Percentiles rank a stretch among this genome's conserved stretches.
These are phyloP conservation scores for Eupelmus urozonus DNA, from an alignment of 2,888 invertebrate genomes.

Conservation along the genomic window DNA sequence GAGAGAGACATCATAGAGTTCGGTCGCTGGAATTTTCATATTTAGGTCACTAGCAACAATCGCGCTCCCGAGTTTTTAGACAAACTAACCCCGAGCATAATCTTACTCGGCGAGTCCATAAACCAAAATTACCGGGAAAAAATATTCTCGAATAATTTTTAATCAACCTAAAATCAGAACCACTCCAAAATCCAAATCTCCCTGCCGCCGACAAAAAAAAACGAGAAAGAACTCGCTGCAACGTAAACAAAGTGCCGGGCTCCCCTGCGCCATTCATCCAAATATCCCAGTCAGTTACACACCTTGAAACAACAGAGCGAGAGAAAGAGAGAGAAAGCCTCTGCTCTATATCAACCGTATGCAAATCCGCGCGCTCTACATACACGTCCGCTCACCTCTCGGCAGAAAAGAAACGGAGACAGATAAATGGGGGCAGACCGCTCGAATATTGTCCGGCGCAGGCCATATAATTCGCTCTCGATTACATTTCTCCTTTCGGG, in stretches of 20 bases:
- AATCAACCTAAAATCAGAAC: not conserved
- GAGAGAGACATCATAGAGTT: too few species aligned
- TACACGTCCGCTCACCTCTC: not conserved
- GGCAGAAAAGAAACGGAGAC: slow-evolving; percentile 18
- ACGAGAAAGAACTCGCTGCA: not conserved
- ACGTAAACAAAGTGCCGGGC: not conserved
- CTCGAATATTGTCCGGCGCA: slow-evolving; percentile 1
- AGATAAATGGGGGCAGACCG: slow-evolving; percentile 36
- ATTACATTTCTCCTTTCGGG: slow-evolving; percentile 22
- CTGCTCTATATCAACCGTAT: slow-evolving; percentile 35
- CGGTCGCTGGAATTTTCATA: too few species aligned
- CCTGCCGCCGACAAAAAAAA: too few species aligned
- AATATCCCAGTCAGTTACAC: slow-evolving; percentile 28
- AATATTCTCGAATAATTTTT: too few species aligned
- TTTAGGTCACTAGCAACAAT: too few species aligned
- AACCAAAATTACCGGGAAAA: too few species aligned
- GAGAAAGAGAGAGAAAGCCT: too few species aligned
- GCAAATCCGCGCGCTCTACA: slow-evolving; percentile 24
- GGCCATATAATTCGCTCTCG: not conserved
- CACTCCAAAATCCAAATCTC: too few species aligned
- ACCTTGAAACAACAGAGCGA: slow-evolving; percentile 29
- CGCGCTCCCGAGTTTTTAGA: too few species aligned
- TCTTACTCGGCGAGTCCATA: too few species aligned
- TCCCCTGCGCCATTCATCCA: not conserved
- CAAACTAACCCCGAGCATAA: too few species aligned